phyloP scores from a whole-genome alignment of 2,888 invertebrate genomes.

The Melinaea menophilus region DNA sequence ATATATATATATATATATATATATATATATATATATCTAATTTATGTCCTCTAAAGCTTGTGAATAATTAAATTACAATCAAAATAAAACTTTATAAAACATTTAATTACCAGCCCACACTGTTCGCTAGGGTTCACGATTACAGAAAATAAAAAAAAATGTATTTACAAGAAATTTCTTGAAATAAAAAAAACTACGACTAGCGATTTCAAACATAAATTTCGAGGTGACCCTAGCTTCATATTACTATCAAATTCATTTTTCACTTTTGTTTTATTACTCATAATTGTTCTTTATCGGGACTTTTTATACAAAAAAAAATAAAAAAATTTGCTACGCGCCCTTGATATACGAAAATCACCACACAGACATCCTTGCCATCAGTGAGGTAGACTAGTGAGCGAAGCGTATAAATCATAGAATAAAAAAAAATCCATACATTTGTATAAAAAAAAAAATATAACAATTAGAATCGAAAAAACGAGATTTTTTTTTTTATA shows the following conservation, averaged over 20 bases:
- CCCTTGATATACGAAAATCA: background rate
- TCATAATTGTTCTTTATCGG: conserved; percentile 1
- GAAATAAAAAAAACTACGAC: conserved; percentile 5
- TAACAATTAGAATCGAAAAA: background rate
- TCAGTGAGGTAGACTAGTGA: conserved; percentile 3
- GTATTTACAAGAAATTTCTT: background rate
- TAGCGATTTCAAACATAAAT: too few species aligned
- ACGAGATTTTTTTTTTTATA: background rate
- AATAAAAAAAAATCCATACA: background rate
- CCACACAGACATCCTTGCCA: background rate
- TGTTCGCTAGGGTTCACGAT: conserved; percentile 17
- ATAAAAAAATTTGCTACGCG: background rate
- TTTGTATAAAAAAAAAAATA: background rate
- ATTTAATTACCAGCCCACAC: conserved; percentile 3
- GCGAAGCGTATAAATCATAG: background rate
- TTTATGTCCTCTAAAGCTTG: too few species aligned
- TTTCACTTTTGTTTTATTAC: conserved; percentile 11
- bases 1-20: too few species aligned
- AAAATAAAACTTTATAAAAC: background rate
- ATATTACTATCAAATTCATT: conserved; percentile 6
- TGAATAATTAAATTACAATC: too few species aligned
- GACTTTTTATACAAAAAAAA: background rate
- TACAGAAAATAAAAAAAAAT: conserved; percentile 2
- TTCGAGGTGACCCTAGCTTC: too few species aligned
- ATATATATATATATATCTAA: too few species aligned